These are phyloP conservation scores for Brotula barbata DNA, from an alignment of 2,797 vertebrate species.

Conservation along the genomic window DNA sequence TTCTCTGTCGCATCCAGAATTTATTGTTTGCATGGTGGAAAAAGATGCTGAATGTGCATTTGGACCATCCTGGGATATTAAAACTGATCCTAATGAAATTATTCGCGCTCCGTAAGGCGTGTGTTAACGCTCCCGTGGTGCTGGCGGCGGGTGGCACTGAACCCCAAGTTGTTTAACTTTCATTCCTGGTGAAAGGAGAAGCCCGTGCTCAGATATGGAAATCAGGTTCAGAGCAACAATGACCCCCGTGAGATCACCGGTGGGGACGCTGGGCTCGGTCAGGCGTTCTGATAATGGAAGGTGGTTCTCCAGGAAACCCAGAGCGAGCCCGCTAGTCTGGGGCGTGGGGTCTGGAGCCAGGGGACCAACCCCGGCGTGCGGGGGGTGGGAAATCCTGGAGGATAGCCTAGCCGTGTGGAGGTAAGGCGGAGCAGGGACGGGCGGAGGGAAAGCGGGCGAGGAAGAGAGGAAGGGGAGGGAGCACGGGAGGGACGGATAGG, in stretches of 20 bases:
- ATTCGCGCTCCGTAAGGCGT: neutral
- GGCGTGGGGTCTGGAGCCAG: conserved; percentile 31
- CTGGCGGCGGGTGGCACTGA: neutral
- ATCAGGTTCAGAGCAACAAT: conserved; percentile 5
- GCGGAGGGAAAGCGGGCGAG: conserved; percentile 38
- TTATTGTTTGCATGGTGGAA: neutral
- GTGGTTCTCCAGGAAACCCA: conserved; percentile 79
- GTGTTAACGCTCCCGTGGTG: neutral
- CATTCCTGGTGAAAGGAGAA: neutral
- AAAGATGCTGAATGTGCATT: neutral
- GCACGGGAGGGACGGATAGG: conserved; percentile 47
- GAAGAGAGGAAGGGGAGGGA: conserved; percentile 7
- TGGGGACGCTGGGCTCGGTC: conserved; percentile 40
- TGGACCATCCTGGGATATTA: neutral
- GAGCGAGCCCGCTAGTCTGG: conserved; percentile 81
- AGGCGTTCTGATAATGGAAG: conserved; percentile 79
- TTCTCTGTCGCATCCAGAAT: neutral
- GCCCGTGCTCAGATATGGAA: conserved; percentile 8
- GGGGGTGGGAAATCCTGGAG: conserved; percentile 57
- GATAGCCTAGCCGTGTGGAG: conserved; percentile 42
- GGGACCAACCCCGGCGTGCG: conserved; percentile 32
- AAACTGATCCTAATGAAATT: neutral
- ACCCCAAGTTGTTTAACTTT: conserved; percentile 9
- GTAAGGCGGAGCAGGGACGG: conserved; percentile 24
- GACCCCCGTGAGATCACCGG: conserved; percentile 34